Evolutionary conservation across 2,888 invertebrate species (phyloP).

Genomic region (Dusona sp.): DNA sequence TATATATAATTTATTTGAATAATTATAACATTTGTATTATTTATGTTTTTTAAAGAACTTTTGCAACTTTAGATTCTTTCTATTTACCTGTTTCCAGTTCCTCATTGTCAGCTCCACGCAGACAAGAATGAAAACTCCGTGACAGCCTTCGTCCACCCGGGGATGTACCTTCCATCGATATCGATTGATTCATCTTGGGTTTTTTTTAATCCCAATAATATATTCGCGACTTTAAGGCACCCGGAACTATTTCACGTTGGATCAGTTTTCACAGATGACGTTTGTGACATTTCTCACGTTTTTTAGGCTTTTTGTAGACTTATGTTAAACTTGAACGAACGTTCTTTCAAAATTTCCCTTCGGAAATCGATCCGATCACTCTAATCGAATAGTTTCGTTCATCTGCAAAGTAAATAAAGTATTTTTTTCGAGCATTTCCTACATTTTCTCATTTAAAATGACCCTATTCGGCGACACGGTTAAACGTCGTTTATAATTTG

Average conservation of each 20-base stretch:
- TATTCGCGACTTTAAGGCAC: neutral
- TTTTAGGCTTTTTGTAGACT: neutral
- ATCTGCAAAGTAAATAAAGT: conserved; percentile 75
- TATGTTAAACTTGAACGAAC: conserved; percentile 6
- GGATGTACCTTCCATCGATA: conserved; percentile 81
- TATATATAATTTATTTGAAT: neutral
- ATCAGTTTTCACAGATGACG: conserved; percentile 54
- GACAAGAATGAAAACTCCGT: conserved; percentile 89
- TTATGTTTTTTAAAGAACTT: neutral
- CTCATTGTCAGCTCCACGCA: conserved; percentile 86
- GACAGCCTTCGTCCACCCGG: conserved; percentile 86
- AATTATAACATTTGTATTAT: neutral
- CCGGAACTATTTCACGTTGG: conserved; percentile 61
- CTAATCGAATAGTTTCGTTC: conserved; percentile 53
- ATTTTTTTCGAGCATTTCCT: conserved; percentile 60
- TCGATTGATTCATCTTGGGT: conserved; percentile 70
- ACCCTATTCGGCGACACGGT: conserved; percentile 60
- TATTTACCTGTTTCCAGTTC: conserved; percentile 83
- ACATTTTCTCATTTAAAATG: conserved; percentile 4
- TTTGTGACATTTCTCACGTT: conserved; percentile 55
- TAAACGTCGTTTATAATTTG: conserved; percentile 28
- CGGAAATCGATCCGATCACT: conserved; percentile 36
- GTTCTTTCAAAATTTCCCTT: conserved; percentile 29
- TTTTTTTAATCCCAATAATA: conserved; percentile 1
- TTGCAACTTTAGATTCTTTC: neutral